These are phyloP conservation scores for Fragum fragum DNA, from an alignment of 2,888 invertebrate species.

Conservation along the genomic window DNA sequence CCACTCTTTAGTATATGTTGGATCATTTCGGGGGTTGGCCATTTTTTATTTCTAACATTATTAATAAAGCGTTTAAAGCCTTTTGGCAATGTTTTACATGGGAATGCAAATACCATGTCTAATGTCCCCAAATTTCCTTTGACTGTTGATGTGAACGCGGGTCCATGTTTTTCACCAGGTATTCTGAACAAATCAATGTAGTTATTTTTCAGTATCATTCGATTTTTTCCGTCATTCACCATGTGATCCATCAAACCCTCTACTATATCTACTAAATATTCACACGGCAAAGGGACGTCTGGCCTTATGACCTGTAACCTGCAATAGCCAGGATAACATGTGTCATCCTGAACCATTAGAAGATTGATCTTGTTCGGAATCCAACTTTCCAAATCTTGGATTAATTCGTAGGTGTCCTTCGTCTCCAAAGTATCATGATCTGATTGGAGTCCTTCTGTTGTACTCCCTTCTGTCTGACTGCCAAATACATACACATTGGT, in stretches of 20 bases:
- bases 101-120: neutral
- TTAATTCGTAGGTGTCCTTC: constrained; percentile 2
- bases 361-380: neutral
- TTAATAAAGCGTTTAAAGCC: neutral
- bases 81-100: constrained; percentile 8
- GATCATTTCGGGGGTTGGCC: neutral
- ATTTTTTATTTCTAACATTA: neutral
- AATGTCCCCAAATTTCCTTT: no score
- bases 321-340: neutral
- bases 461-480: constrained; percentile 35
- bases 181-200: no score
- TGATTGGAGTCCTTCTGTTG: constrained; percentile 17
- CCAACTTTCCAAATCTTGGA: constrained; percentile 14
- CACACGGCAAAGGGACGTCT: neutral
- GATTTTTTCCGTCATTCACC: neutral
- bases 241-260: neutral
- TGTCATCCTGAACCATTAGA: constrained; percentile 2
- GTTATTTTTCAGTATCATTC: neutral
- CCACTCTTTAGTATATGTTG: neutral
- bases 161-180: neutral
- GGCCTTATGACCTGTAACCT: neutral
- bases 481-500: constrained; percentile 15
- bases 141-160: neutral
- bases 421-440: constrained; percentile 19
- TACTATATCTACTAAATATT: neutral